These are phyloP conservation scores for Drosophila nigrodunni DNA, from an alignment of 1,140 invertebrate genomes.

Conservation along the genomic window DNA sequence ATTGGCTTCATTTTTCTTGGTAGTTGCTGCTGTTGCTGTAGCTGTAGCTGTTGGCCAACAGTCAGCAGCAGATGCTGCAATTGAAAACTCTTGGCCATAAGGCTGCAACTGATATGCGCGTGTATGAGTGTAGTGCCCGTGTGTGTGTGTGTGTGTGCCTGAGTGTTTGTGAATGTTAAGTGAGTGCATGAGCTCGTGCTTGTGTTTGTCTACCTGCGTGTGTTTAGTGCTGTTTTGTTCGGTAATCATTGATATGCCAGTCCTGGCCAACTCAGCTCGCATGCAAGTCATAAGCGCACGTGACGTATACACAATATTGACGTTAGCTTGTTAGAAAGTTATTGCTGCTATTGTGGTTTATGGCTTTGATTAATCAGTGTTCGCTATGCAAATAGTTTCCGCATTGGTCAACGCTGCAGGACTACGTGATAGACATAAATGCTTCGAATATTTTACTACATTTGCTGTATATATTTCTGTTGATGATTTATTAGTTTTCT, in stretches of 20 bases:
- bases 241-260: slow-evolving; percentile 66
- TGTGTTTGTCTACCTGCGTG: slow-evolving; percentile 43
- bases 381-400: slow-evolving; percentile 29
- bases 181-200: slow-evolving; percentile 8
- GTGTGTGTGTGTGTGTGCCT: background rate
- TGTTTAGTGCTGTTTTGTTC: slow-evolving; percentile 37
- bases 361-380: slow-evolving; percentile 44
- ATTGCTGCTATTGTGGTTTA: background rate
- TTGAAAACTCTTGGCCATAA: slow-evolving; percentile 45
- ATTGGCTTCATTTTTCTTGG: slow-evolving; percentile 65
- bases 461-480: slow-evolving; percentile 9
- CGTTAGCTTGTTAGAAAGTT: slow-evolving; percentile 3
- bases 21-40: slow-evolving; percentile 17
- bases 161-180: slow-evolving; percentile 34
- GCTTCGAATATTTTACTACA: background rate
- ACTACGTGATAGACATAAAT: slow-evolving; percentile 33
- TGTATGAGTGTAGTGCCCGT: background rate
- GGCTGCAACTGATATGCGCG: slow-evolving; percentile 3
- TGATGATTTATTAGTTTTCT: background rate
- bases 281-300: slow-evolving; percentile 44
- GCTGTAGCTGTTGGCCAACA: slow-evolving; percentile 36
- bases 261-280: slow-evolving; percentile 15
- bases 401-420: slow-evolving; percentile 16
- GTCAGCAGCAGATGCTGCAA: slow-evolving; percentile 49
- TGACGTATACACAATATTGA: slow-evolving; percentile 73